These are phyloP conservation scores for Andricus curvator DNA, from an alignment of 2,888 invertebrate species.

Conservation along the genomic window DNA sequence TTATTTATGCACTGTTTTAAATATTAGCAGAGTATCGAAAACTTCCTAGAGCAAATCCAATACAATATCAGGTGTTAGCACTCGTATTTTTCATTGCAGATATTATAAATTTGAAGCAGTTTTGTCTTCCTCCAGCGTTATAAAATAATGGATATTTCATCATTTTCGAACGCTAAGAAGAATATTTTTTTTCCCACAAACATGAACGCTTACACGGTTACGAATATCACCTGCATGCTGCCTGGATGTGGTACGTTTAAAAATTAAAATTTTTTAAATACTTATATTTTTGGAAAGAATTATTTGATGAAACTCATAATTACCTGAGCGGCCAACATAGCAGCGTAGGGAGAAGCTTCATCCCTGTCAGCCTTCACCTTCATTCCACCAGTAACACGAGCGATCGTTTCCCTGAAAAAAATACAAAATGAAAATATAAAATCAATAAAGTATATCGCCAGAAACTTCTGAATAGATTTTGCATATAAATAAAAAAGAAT, in stretches of 20 bases:
- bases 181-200: constrained; percentile 65
- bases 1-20: background rate
- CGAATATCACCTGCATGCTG: constrained; percentile 62
- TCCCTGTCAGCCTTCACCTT: constrained; percentile 99
- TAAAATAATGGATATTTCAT: constrained; percentile 41
- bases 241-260: constrained; percentile 64
- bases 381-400: constrained; percentile 98
- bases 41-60: too few relatives aligned
- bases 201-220: constrained; percentile 68
- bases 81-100: background rate
- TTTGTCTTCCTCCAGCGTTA: constrained; percentile 45
- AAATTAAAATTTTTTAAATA: background rate
- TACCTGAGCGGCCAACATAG: constrained; percentile 99
- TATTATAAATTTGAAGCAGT: background rate
- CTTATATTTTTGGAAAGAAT: background rate
- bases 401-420: constrained; percentile 89
- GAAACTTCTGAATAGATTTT: background rate
- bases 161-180: constrained; percentile 55
- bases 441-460: background rate
- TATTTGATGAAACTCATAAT: constrained; percentile 47
- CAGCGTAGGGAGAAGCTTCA: constrained; percentile 99
- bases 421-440: constrained; percentile 1
- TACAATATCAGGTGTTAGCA: background rate
- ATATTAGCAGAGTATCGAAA: too few relatives aligned
- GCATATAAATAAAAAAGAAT: too few relatives aligned